A percentile compares a stretch with the other conserved stretches of the same genome.
Evolutionary conservation across 2,888 invertebrate genomes (phyloP).

Genomic region (Stenurella melanura): DNA sequence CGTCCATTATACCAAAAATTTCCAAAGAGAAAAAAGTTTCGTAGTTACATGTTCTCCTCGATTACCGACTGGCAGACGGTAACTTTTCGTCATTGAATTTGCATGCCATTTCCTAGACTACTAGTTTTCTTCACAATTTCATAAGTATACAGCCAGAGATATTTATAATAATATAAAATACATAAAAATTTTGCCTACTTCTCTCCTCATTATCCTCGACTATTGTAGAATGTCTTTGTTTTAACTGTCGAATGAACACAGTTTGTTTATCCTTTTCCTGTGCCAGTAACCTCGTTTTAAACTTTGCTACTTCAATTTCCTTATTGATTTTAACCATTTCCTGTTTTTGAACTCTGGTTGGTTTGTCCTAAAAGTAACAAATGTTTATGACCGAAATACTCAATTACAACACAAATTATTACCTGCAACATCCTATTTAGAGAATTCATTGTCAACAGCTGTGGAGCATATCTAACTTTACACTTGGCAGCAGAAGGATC

Average conservation of each 20-base stretch:
- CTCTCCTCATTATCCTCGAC: slow-evolving; percentile 83
- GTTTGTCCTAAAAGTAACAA: slow-evolving; percentile 74
- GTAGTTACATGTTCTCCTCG: too few relatives aligned
- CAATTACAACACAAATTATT: slow-evolving; percentile 26
- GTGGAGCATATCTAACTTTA: slow-evolving; percentile 67
- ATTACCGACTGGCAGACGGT: too few relatives aligned
- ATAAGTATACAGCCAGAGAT: too few relatives aligned
- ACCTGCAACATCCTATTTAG: slow-evolving; percentile 72
- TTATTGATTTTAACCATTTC: slow-evolving; percentile 80
- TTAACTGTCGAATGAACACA: slow-evolving; percentile 78
- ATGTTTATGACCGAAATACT: background rate
- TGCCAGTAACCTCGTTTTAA: slow-evolving; percentile 81
- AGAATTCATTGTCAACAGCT: slow-evolving; percentile 71
- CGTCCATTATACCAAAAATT: too few relatives aligned
- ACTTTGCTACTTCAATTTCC: slow-evolving; percentile 82
- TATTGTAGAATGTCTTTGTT: slow-evolving; percentile 78
- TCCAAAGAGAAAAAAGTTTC: too few relatives aligned
- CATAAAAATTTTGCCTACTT: too few relatives aligned
- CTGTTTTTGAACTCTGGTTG: slow-evolving; percentile 79
- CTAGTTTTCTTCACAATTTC: too few relatives aligned
- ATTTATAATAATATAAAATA: too few relatives aligned
- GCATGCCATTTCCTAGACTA: too few relatives aligned
- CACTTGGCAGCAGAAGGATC: slow-evolving; percentile 51
- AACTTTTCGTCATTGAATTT: too few relatives aligned
- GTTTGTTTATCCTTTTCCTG: slow-evolving; percentile 82